phyloP scores from a whole-genome alignment of 2,797 vertebrate species.

The Pipistrellus pipistrellus region DNA sequence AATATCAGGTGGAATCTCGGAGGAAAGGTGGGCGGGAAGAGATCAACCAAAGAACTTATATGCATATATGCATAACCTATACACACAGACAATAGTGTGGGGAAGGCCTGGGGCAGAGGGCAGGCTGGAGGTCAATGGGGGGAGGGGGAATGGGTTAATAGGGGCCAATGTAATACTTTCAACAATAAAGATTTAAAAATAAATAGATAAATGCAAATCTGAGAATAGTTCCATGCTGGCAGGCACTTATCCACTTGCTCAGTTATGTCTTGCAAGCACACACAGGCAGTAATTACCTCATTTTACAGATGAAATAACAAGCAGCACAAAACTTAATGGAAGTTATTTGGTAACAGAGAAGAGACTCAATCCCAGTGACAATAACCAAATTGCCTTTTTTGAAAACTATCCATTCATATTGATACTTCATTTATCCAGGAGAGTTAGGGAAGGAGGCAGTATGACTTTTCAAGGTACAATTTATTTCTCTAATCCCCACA shows the following conservation, averaged over 20 bases:
- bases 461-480: background rate
- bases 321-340: background rate
- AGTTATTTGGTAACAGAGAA: background rate
- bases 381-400: background rate
- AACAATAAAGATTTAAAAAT: too few species aligned
- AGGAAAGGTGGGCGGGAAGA: too few species aligned
- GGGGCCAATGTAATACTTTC: too few species aligned
- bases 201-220: too few species aligned
- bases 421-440: background rate
- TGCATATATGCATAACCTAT: too few species aligned
- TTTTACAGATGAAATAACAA: constrained; percentile 11
- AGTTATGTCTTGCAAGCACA: background rate
- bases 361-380: background rate
- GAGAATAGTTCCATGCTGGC: background rate
- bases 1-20: too few species aligned
- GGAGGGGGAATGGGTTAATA: too few species aligned
- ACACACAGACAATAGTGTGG: too few species aligned
- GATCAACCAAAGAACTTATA: too few species aligned
- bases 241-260: background rate
- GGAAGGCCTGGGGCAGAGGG: too few species aligned
- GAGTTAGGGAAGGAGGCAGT: background rate
- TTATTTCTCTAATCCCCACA: background rate
- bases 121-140: too few species aligned
- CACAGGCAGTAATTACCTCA: background rate
- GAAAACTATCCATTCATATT: background rate